A percentile compares a stretch with the other conserved stretches of the same genome.
phyloP scores from a whole-genome alignment of 2,888 invertebrate species.

The Blastobasis adustella region DNA sequence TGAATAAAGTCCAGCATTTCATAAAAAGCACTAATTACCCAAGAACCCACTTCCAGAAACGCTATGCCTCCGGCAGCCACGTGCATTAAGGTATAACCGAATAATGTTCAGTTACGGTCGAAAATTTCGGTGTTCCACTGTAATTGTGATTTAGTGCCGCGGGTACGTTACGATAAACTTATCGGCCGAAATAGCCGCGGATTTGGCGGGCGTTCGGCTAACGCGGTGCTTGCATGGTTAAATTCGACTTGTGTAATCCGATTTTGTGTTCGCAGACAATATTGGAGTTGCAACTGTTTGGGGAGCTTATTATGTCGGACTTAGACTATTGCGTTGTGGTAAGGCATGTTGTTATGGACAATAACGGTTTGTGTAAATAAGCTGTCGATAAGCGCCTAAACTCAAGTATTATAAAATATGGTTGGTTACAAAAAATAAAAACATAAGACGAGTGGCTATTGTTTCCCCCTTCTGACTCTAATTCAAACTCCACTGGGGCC shows the following conservation, averaged over 20 bases:
- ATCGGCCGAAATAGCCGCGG: conserved; percentile 34
- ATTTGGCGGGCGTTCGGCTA: conserved; percentile 23
- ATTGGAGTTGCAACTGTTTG: no score
- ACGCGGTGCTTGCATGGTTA: conserved; percentile 13
- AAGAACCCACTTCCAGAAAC: conserved; percentile 20
- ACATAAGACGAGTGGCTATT: no score
- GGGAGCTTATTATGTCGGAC: no score
- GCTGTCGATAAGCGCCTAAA: neutral
- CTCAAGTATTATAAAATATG: no score
- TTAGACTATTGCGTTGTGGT: no score
- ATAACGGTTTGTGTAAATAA: conserved; percentile 6
- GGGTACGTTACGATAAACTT: conserved; percentile 62
- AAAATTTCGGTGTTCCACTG: conserved; percentile 57
- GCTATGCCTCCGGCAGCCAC: conserved; percentile 25
- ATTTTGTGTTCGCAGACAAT: no score
- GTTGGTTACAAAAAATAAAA: no score
- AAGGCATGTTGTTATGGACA: no score
- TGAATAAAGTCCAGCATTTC: no score
- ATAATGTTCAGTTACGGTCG: conserved; percentile 54
- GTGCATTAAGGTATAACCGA: conserved; percentile 38
- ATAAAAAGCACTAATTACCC: no score
- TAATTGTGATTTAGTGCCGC: conserved; percentile 65
- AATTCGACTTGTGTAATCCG: conserved; percentile 13
- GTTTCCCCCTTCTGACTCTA: no score
- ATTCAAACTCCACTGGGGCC: no score